phyloP scores from a whole-genome alignment of 2,888 invertebrate species.

The Lasioglossum villosulum region DNA sequence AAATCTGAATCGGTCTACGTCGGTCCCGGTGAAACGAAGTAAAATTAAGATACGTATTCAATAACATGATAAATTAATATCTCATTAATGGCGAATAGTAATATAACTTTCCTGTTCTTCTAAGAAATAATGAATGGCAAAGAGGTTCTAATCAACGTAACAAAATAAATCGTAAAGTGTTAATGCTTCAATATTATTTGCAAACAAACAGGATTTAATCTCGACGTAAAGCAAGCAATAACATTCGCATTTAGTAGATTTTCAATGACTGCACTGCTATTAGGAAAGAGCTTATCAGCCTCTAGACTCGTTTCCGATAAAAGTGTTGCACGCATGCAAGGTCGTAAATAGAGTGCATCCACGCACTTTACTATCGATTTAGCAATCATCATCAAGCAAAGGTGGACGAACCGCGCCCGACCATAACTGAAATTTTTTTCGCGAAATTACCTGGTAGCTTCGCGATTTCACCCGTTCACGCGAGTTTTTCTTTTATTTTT shows the following conservation, averaged over 20 bases:
- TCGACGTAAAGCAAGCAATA: not conserved
- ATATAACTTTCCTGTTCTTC: no score
- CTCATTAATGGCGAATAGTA: no score
- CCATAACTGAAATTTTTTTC: conserved; percentile 23
- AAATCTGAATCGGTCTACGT: no score
- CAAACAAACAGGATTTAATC: not conserved
- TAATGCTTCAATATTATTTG: not conserved
- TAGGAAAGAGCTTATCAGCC: not conserved
- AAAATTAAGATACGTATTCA: no score
- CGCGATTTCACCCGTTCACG: conserved; percentile 28
- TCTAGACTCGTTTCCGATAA: not conserved
- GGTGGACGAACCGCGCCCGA: conserved; percentile 8
- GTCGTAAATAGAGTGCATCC: not conserved
- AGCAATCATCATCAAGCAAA: conserved; percentile 40
- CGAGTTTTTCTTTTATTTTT: not conserved
- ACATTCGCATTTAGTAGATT: not conserved
- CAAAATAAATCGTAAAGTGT: not conserved
- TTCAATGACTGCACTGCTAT: not conserved
- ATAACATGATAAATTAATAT: no score
- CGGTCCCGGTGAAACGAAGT: no score
- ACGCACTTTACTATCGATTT: conserved; percentile 37
- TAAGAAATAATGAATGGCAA: no score
- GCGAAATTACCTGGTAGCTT: conserved; percentile 2
- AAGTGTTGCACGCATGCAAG: not conserved
- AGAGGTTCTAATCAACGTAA: not conserved